These are phyloP conservation scores for Eristalis intricaria DNA, from an alignment of 2,888 invertebrate species.

Conservation along the genomic window DNA sequence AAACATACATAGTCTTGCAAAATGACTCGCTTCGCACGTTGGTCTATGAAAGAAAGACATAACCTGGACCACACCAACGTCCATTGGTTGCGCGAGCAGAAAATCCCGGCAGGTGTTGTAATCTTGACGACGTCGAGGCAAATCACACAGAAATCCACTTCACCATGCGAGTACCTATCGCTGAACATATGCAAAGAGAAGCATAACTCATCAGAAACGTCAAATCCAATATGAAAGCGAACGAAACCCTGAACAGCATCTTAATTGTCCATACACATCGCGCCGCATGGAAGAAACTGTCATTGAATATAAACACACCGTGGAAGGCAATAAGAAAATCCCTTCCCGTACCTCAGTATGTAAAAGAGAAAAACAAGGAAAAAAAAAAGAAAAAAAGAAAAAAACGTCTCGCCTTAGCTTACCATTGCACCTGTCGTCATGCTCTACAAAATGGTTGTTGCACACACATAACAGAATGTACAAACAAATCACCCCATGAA, in stretches of 20 bases:
- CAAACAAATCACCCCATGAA: neutral
- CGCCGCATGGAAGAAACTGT: neutral
- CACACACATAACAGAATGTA: neutral
- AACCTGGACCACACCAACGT: neutral
- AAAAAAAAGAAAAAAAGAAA: neutral
- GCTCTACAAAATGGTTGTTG: neutral
- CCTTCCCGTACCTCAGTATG: neutral
- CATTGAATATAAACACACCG: neutral
- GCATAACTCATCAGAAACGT: neutral
- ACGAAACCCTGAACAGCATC: neutral
- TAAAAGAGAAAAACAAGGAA: neutral
- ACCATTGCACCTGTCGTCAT: conserved; percentile 1
- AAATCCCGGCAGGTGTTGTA: neutral
- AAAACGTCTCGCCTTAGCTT: neutral
- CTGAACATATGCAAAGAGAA: neutral
- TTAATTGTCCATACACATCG: neutral
- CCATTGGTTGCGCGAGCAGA: neutral
- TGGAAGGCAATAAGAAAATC: neutral
- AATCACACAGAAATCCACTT: neutral
- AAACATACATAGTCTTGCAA: neutral
- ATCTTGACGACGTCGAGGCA: neutral
- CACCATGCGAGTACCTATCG: neutral
- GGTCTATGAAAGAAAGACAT: neutral
- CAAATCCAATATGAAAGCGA: neutral
- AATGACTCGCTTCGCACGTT: neutral